Conservation (phyloP, 1,140 invertebrate species). For the Drosophila willistoni region DNA sequence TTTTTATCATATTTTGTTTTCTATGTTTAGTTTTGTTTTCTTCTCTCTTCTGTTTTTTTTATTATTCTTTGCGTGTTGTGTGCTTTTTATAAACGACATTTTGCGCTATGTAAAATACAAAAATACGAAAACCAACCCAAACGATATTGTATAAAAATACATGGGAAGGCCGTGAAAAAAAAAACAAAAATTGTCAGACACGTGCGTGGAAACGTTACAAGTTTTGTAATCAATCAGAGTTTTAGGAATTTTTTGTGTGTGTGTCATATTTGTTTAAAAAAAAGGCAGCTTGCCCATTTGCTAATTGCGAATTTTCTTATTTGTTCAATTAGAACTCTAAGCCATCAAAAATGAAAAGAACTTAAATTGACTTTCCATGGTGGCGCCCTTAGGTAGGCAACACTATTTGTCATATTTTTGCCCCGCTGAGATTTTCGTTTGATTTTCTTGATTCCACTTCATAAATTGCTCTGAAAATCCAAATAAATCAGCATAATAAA, state of each 20-base stretch:
- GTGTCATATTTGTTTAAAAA: neutral
- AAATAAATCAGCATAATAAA: conserved; percentile 81
- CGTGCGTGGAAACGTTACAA: conserved; percentile 51
- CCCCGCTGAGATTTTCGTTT: conserved; percentile 47
- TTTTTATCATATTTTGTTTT: conserved; percentile 18
- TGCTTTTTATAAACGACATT: conserved; percentile 44
- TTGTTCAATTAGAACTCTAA: too few relatives aligned
- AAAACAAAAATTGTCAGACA: conserved; percentile 55
- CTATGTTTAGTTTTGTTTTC: conserved; percentile 20
- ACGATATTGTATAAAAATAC: conserved; percentile 9
- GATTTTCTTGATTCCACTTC: conserved; percentile 52
- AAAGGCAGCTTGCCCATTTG: too few relatives aligned
- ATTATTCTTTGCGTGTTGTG: conserved; percentile 52
- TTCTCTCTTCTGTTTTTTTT: conserved; percentile 27
- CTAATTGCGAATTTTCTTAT: neutral
- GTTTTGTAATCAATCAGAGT: conserved; percentile 5
- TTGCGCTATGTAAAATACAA: conserved; percentile 44
- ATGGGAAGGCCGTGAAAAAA: conserved; percentile 54
- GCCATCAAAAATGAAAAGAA: too few relatives aligned
- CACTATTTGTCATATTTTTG: conserved; percentile 25
- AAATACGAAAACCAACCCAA: neutral
- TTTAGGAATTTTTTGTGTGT: neutral
- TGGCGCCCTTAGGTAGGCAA: conserved; percentile 50
- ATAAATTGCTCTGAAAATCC: conserved; percentile 77
- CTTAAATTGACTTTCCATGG: neutral